Conservation (phyloP, 2,113 vertebrate genomes). For the Centropus bengalensis region DNA sequence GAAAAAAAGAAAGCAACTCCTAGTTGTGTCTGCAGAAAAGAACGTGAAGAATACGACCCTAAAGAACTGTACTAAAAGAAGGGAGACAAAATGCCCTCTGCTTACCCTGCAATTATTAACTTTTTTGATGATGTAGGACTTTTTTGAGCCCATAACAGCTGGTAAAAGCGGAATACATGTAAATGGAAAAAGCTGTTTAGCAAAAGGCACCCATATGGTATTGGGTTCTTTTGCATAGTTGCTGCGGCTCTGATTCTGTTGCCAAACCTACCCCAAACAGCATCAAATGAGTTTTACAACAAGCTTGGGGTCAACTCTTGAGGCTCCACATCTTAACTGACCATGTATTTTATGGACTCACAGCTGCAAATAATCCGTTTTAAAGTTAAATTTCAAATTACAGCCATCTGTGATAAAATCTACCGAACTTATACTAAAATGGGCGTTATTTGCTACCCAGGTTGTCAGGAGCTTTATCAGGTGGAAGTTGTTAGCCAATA, state of each 20-base stretch:
- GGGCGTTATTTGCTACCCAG: neutral
- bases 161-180: neutral
- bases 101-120: neutral
- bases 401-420: neutral
- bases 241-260: neutral
- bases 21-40: neutral
- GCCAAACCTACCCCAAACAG: neutral
- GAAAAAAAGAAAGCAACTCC: accelerated
- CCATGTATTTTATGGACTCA: accelerated
- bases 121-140: neutral
- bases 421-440: neutral
- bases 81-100: accelerated
- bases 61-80: neutral
- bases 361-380: neutral
- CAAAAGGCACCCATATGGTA: neutral
- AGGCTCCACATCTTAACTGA: neutral
- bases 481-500: neutral
- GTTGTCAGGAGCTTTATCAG: neutral
- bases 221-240: neutral
- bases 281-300: neutral
- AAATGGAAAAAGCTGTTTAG: neutral
- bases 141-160: neutral
- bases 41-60: neutral
- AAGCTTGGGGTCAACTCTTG: neutral
- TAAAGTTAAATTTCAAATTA: neutral